These are phyloP conservation scores for Macquaria ambigua DNA, from an alignment of 2,113 vertebrate species.

Conservation along the genomic window DNA sequence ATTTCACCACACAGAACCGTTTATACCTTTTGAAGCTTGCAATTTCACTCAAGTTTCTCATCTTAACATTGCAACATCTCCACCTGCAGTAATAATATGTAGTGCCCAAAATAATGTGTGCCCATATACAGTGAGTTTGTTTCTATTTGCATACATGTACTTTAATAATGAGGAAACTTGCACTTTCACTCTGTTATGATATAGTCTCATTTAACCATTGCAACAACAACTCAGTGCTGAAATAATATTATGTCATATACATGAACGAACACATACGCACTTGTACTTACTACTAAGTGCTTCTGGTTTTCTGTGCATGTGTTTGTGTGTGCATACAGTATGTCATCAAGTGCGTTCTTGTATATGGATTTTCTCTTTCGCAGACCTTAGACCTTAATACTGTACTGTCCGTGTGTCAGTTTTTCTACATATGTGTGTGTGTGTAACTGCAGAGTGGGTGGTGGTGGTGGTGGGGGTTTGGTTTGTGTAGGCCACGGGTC, in stretches of 20 bases:
- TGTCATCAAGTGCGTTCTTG: neutral
- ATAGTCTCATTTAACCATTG: neutral
- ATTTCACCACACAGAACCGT: neutral
- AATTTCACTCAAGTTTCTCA: neutral
- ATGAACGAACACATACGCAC: neutral
- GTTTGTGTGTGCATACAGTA: neutral
- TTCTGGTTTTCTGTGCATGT: neutral
- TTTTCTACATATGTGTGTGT: conserved; percentile 35
- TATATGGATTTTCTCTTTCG: conserved; percentile 22
- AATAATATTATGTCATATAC: neutral
- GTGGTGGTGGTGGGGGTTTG: conserved; percentile 47
- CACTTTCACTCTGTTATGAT: neutral
- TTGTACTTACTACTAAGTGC: neutral
- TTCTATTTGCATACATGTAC: neutral
- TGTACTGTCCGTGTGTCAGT: conserved; percentile 7
- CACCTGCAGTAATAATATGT: neutral
- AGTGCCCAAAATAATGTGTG: neutral
- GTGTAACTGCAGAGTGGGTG: conserved; percentile 62
- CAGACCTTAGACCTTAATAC: neutral
- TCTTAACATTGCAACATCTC: neutral
- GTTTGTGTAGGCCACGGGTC: conserved; percentile 79
- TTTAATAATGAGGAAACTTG: neutral
- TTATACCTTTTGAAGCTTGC: neutral
- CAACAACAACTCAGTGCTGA: neutral
- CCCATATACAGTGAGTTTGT: neutral